Base-by-base conservation (phyloP, 2,888 invertebrate species). In the Harpalus rubripes region DNA sequence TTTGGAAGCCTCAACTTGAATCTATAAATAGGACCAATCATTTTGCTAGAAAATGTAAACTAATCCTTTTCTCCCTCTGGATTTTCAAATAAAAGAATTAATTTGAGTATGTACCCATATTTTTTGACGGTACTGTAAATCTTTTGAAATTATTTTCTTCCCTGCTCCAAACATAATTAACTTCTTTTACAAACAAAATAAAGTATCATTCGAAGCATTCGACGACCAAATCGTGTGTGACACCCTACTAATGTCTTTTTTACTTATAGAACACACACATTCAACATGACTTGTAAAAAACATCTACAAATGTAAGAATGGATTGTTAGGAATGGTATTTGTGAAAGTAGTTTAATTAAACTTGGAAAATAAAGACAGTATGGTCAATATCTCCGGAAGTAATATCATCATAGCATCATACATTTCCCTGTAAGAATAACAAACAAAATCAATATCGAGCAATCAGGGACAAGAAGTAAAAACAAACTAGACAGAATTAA, bases 211-310 rank as follows among this genome's bases (percentile, higher is more conserved):
- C 39, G 68, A 68, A 22, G 63, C 68, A 68, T 39, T 68, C 68
- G 2, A 32, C 39, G 15, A 7, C 56, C 78, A 56, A 63, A 80
- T 59, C 41, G 59, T 80, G 18, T 63, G 63, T 80, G 80, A 80
- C 80, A 80, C 80, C 63, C 80, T 63, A 26, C 63, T 80, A 80
- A 80, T 80, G 80, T 80, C 80, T 80, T 80, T 80, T 80, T 80
- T 80, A 80, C 63, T 8, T 10, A 80, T 61, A 80, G 80, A 80
- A 80, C 80, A 63, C 80, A 80, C 80, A 63, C 80, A 80, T 61
- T 39, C 80, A 63, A 39, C 61, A 63, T 63, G 63, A 63, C 63
- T 59, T 6, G 44, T 16, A 80, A 80, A 79, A 80, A 61, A 61
- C 39, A 39, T 8, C 10, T 68, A 68, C 39, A 68, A 68, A 68